Evolutionary conservation across 2,888 invertebrate species (phyloP).

Genomic region (Lepidochitona cinerea): DNA sequence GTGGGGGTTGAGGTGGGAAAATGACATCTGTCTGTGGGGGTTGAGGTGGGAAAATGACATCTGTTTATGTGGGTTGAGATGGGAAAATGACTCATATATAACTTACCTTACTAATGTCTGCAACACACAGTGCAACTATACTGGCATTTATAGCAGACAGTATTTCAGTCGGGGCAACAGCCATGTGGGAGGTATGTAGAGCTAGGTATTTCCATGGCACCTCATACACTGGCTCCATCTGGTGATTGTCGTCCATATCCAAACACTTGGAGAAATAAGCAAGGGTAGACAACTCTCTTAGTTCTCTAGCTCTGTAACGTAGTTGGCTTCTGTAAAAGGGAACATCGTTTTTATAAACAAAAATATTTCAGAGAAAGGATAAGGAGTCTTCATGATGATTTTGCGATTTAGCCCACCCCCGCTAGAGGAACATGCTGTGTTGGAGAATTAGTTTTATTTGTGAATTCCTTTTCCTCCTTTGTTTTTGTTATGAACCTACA

Average conservation of each 20-base stretch:
- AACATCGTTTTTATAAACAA: too few relatives aligned
- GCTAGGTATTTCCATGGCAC: conserved; percentile 26
- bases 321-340: not conserved
- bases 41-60: too few relatives aligned
- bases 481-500: too few relatives aligned
- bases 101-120: not conserved
- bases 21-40: too few relatives aligned
- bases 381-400: too few relatives aligned
- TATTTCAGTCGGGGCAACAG: conserved; percentile 21
- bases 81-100: too few relatives aligned
- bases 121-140: not conserved
- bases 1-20: too few relatives aligned
- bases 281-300: not conserved
- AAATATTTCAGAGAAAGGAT: not conserved
- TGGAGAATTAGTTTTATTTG: too few relatives aligned
- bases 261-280: not conserved
- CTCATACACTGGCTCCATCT: conserved; percentile 12
- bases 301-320: not conserved
- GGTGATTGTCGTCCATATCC: not conserved
- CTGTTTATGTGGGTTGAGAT: too few relatives aligned
- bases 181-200: conserved; percentile 21
- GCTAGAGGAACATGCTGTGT: too few relatives aligned
- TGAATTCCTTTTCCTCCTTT: too few relatives aligned
- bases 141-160: not conserved
- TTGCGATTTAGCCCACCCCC: too few relatives aligned